phyloP scores from a whole-genome alignment of 2,797 vertebrate genomes.

The Trichosurus vulpecula region DNA sequence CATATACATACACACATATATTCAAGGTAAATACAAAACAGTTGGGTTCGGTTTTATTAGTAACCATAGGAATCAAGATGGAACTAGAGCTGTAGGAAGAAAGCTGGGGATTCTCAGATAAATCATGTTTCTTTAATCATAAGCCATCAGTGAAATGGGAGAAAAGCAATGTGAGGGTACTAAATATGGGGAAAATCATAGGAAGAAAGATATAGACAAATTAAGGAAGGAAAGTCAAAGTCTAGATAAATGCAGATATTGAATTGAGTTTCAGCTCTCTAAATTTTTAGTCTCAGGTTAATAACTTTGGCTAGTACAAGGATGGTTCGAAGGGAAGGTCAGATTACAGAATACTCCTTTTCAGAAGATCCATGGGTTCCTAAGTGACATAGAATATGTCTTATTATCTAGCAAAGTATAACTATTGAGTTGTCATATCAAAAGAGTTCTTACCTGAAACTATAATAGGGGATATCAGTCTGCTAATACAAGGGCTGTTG shows the following conservation, averaged over 20 bases:
- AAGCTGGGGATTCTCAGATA: background rate
- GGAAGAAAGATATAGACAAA: background rate
- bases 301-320: background rate
- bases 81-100: background rate
- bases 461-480: background rate
- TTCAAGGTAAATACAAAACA: background rate
- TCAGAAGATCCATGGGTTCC: background rate
- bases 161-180: no score
- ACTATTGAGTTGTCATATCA: no score
- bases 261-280: fast-evolving
- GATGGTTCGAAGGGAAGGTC: background rate
- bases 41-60: background rate
- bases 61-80: background rate
- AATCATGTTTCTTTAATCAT: background rate
- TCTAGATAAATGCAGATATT: background rate
- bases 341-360: background rate
- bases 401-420: background rate
- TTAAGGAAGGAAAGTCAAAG: background rate
- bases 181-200: background rate
- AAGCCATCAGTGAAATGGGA: background rate
- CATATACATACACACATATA: no score
- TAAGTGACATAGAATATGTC: background rate
- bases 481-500: background rate
- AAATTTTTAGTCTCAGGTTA: background rate
- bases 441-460: background rate